phyloP scores from a whole-genome alignment of 2,797 vertebrate genomes.

The Microctenopoma stevenorrisi region DNA sequence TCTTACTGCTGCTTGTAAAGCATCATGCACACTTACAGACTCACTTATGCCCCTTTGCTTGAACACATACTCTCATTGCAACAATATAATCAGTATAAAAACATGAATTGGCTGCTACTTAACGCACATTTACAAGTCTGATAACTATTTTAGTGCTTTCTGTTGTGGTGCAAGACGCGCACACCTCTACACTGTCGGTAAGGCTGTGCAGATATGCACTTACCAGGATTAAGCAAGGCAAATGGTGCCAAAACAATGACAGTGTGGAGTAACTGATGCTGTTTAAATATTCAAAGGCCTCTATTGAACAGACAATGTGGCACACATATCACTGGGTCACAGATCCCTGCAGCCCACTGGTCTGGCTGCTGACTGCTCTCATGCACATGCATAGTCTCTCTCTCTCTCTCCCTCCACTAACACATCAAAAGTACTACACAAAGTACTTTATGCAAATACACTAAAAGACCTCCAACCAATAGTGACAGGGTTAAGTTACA shows the following conservation, averaged over 20 bases:
- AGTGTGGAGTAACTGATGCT: constrained; percentile 82
- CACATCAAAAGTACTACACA: constrained; percentile 10
- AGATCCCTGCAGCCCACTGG: constrained; percentile 66
- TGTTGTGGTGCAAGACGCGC: constrained; percentile 14
- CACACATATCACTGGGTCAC: constrained; percentile 74
- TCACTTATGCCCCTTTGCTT: not conserved
- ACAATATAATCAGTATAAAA: constrained; percentile 14
- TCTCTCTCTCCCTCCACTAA: not conserved
- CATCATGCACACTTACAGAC: not conserved
- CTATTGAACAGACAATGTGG: constrained; percentile 81
- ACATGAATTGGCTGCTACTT: not conserved
- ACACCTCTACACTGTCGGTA: constrained; percentile 47
- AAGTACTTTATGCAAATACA: constrained; percentile 21
- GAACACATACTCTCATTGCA: constrained; percentile 17
- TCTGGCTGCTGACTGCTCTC: constrained; percentile 53
- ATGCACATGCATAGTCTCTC: constrained; percentile 30
- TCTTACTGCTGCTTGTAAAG: constrained; percentile 32
- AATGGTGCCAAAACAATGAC: constrained; percentile 82
- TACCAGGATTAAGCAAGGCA: constrained; percentile 79
- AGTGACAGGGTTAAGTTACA: not conserved
- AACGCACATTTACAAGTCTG: constrained; percentile 8
- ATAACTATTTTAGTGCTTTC: constrained; percentile 25
- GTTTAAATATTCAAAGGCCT: constrained; percentile 85
- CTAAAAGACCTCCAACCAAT: not conserved
- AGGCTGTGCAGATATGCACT: constrained; percentile 74